Evolutionary conservation across 2,797 vertebrate genomes (phyloP).

Genomic region (Enteromius radiatus): DNA sequence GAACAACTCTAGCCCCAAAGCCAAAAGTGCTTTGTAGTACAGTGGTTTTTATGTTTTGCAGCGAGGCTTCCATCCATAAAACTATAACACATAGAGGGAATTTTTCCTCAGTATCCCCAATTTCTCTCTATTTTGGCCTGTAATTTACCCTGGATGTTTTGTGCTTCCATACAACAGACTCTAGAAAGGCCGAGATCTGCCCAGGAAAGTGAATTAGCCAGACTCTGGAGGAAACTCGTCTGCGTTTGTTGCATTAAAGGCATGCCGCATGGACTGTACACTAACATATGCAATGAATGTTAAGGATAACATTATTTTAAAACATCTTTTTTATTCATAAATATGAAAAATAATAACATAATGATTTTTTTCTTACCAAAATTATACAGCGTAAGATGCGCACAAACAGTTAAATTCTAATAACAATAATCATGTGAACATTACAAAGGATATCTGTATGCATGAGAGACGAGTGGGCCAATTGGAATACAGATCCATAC

Average conservation of each 20-base stretch:
- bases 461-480: slow-evolving; percentile 68
- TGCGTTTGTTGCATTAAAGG: slow-evolving; percentile 64
- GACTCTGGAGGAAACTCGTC: slow-evolving; percentile 68
- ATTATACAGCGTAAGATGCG: not conserved
- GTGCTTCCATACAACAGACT: slow-evolving; percentile 33
- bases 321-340: not conserved
- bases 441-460: slow-evolving; percentile 79
- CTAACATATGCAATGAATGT: slow-evolving; percentile 69
- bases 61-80: slow-evolving; percentile 20
- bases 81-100: slow-evolving; percentile 2
- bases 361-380: not conserved
- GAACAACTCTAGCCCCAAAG: not conserved
- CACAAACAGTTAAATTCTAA: not conserved
- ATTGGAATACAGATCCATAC: slow-evolving; percentile 78
- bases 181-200: slow-evolving; percentile 65
- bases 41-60: slow-evolving; percentile 8
- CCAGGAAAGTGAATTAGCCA: slow-evolving; percentile 69
- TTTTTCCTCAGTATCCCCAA: not conserved
- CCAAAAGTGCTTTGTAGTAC: slow-evolving; percentile 6
- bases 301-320: slow-evolving; percentile 60
- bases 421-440: not conserved
- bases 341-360: not conserved
- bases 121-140: not conserved
- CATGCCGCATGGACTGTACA: slow-evolving; percentile 75
- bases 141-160: slow-evolving; percentile 44